These are phyloP conservation scores for Aptenodytes patagonicus DNA, from an alignment of 2,113 vertebrate species.

Conservation along the genomic window DNA sequence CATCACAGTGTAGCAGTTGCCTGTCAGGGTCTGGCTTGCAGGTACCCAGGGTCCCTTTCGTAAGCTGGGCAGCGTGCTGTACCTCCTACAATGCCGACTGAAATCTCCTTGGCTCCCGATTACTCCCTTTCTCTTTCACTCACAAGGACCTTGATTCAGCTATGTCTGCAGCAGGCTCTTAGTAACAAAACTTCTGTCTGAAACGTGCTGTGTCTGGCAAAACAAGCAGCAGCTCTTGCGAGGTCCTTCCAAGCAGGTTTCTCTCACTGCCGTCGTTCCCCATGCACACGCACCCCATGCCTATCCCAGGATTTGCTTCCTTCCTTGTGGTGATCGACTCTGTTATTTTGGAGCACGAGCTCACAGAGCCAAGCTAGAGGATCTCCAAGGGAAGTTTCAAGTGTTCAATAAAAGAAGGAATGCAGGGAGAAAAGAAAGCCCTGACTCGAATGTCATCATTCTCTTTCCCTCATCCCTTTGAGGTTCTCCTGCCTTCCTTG, in stretches of 20 bases:
- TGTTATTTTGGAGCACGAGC: background rate
- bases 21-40: background rate
- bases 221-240: background rate
- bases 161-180: background rate
- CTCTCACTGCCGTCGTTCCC: background rate
- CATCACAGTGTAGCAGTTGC: background rate
- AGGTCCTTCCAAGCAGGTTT: background rate
- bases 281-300: no score
- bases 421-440: constrained; percentile 18
- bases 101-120: background rate
- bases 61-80: background rate
- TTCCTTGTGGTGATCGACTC: background rate
- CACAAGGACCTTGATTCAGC: constrained; percentile 11
- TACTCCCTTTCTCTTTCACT: background rate
- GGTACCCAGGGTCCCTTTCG: background rate
- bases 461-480: background rate
- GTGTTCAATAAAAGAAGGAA: constrained; percentile 55
- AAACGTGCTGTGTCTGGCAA: background rate
- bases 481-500: constrained; percentile 3
- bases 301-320: background rate
- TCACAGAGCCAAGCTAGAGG: background rate
- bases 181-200: constrained; percentile 7
- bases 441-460: background rate
- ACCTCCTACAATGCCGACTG: background rate
- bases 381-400: constrained; percentile 44